A percentile compares a stretch with the other conserved stretches of the same genome.
Evolutionary conservation across 2,888 invertebrate genomes (phyloP).

Genomic region (Eupeodes luniger): DNA sequence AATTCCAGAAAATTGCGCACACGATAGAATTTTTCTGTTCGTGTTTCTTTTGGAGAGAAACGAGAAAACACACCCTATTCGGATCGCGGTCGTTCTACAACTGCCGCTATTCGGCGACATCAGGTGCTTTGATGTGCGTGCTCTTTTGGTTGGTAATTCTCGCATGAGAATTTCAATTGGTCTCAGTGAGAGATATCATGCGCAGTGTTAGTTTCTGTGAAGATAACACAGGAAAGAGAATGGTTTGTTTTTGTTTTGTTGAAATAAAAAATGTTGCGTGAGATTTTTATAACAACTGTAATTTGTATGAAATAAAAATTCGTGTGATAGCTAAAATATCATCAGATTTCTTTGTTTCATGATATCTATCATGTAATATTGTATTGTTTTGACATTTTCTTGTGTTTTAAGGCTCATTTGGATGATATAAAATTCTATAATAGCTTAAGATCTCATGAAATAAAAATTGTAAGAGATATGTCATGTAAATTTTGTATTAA

Average conservation of each 20-base stretch:
- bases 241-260: conserved; percentile 29
- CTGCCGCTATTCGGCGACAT: conserved; percentile 62
- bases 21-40: conserved; percentile 28
- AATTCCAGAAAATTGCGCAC: conserved; percentile 43
- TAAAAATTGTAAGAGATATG: too few species aligned
- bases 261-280: not conserved
- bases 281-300: not conserved
- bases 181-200: conserved; percentile 42
- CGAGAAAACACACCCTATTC: conserved; percentile 55
- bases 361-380: not conserved
- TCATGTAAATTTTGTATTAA: too few species aligned
- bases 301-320: not conserved
- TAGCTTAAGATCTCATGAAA: too few species aligned
- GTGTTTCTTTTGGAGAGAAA: conserved; percentile 9
- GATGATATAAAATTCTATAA: too few species aligned
- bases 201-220: not conserved
- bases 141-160: conserved; percentile 36
- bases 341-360: rapidly evolving
- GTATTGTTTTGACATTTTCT: not conserved
- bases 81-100: conserved; percentile 65
- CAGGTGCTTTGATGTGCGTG: conserved; percentile 64
- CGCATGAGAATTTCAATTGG: conserved; percentile 28
- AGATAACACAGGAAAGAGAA: not conserved
- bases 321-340: not conserved
- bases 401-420: too few species aligned